Percentiles rank a stretch among this genome's conserved stretches.
These are phyloP conservation scores for Lypha dubia DNA, from an alignment of 2,888 invertebrate genomes.

Conservation along the genomic window DNA sequence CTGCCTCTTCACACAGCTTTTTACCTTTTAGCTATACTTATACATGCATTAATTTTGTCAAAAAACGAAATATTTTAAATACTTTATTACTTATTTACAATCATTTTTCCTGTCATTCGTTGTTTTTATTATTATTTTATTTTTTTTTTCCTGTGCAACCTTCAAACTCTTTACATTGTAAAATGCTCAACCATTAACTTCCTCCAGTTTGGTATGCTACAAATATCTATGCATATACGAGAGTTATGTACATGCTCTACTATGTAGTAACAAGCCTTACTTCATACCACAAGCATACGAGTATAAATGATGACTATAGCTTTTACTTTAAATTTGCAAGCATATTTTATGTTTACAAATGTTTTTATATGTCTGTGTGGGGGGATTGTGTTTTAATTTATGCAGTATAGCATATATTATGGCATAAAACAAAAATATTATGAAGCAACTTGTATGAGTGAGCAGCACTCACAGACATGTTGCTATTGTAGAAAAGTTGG, in stretches of 20 bases:
- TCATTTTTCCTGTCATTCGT: conserved; percentile 15
- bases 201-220: neutral
- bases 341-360: neutral
- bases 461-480: conserved; percentile 4
- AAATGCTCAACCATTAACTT: conserved; percentile 10
- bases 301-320: conserved; percentile 58
- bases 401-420: conserved; percentile 74
- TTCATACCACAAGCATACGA: conserved; percentile 46
- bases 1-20: neutral
- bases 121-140: neutral
- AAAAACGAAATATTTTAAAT: conserved; percentile 61
- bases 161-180: conserved; percentile 18
- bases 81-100: conserved; percentile 65
- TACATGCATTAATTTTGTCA: conserved; percentile 52
- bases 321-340: conserved; percentile 33
- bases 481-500: neutral
- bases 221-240: no score
- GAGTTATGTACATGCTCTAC: neutral
- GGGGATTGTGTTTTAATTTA: conserved; percentile 55
- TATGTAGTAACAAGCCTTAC: conserved; percentile 45
- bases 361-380: neutral
- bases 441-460: conserved; percentile 15
- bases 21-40: conserved; percentile 43
- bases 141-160: neutral
- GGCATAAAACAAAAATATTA: conserved; percentile 60